Percentiles rank a stretch among this genome's conserved stretches.
Conservation (phyloP, 2,888 invertebrate genomes). For the Melangyna quadrimaculata region DNA sequence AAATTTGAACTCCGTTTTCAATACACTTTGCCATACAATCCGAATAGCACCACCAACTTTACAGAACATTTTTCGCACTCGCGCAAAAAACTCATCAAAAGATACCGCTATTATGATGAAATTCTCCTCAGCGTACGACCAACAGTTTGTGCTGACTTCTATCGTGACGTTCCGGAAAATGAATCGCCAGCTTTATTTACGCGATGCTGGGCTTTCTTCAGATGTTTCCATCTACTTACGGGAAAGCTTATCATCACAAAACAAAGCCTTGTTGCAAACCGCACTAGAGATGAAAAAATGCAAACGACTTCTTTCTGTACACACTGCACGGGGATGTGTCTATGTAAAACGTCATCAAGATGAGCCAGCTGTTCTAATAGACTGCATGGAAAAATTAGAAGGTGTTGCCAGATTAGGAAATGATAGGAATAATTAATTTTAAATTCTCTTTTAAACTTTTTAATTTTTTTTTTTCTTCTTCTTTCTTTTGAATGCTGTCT, state of each 20-base stretch:
- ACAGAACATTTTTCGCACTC: background rate
- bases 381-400: background rate
- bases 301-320: background rate
- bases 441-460: background rate
- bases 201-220: background rate
- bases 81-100: background rate
- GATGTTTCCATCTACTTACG: background rate
- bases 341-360: background rate
- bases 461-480: background rate
- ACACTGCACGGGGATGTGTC: background rate
- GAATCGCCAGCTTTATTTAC: background rate
- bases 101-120: background rate
- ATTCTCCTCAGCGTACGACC: background rate
- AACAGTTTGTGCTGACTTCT: background rate
- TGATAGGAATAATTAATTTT: slow-evolving; percentile 3
- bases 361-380: background rate
- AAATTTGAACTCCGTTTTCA: background rate
- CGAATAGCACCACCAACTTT: background rate
- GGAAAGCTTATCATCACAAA: background rate
- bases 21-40: background rate
- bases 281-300: background rate
- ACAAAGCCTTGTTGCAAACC: background rate
- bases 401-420: background rate
- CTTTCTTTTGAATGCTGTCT: background rate
- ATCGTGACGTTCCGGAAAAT: background rate